Conservation (phyloP, 1,140 invertebrate species). For the Belonocnema kinseyi region DNA sequence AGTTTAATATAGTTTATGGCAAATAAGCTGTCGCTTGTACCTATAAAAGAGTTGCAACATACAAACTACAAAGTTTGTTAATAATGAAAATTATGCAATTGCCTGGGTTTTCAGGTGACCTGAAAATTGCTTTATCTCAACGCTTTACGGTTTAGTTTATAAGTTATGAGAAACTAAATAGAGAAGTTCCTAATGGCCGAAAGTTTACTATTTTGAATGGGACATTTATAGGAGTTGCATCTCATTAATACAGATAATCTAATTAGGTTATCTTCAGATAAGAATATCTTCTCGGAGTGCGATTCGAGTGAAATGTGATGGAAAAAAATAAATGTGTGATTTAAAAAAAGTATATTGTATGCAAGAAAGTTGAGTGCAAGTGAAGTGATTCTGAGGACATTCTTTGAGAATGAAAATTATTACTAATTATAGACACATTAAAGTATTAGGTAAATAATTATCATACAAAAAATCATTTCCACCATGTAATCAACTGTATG, state of each 20-base stretch:
- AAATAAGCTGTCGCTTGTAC: no score
- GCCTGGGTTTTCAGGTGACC: not conserved
- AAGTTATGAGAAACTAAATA: conserved; percentile 20
- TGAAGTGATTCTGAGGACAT: conserved; percentile 11
- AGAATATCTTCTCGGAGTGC: conserved; percentile 5
- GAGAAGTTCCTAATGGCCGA: conserved; percentile 13
- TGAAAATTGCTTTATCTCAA: conserved; percentile 14
- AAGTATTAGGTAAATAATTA: conserved; percentile 10
- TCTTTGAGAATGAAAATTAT: not conserved
- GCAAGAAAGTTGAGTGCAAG: not conserved
- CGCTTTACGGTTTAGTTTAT: conserved; percentile 10
- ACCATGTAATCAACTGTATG: conserved; percentile 18
- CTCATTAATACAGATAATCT: conserved; percentile 16
- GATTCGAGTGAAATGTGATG: conserved; percentile 11
- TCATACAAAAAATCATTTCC: not conserved
- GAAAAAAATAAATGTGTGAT: not conserved
- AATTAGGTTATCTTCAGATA: not conserved
- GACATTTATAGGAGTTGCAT: conserved; percentile 15
- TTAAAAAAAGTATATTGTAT: not conserved
- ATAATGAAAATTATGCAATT: not conserved
- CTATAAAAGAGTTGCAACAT: not conserved
- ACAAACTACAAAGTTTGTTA: not conserved
- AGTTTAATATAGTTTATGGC: not conserved
- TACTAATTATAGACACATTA: conserved; percentile 17
- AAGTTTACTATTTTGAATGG: conserved; percentile 22